phyloP scores from a whole-genome alignment of 2,888 invertebrate species.

The Melinaea marsaeus region DNA sequence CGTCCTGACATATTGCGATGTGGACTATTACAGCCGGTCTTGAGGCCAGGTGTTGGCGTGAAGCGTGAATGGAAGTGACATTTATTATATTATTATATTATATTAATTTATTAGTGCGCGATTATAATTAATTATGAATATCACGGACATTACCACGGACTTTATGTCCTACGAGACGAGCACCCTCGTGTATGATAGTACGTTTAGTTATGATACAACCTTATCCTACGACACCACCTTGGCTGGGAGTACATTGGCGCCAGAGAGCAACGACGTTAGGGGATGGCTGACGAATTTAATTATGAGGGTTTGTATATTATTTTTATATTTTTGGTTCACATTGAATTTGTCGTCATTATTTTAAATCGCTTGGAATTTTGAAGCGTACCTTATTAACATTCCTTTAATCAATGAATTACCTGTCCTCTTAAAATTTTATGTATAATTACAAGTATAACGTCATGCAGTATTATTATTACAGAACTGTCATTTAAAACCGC shows the following conservation, averaged over 20 bases:
- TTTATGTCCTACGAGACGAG: slow-evolving; percentile 4
- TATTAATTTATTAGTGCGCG: slow-evolving; percentile 30
- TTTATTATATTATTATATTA: slow-evolving; percentile 11
- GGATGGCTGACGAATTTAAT: slow-evolving; percentile 58
- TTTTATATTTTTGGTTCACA: background rate
- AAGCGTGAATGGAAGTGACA: slow-evolving; percentile 34
- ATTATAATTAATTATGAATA: slow-evolving; percentile 41
- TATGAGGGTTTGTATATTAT: slow-evolving; percentile 54
- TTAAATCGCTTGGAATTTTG: no score
- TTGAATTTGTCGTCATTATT: no score
- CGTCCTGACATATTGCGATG: slow-evolving; percentile 38
- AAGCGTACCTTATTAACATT: no score
- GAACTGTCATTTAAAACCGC: no score
- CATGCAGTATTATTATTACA: no score
- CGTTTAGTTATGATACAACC: no score
- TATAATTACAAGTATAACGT: no score
- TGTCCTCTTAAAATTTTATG: no score
- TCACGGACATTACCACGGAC: slow-evolving; percentile 33
- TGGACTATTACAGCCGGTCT: slow-evolving; percentile 36
- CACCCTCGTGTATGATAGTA: no score
- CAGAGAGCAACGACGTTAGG: slow-evolving; percentile 45
- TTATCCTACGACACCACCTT: no score
- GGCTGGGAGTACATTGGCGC: no score
- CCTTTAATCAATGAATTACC: no score
- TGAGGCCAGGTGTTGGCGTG: slow-evolving; percentile 43